phyloP scores from a whole-genome alignment of 2,888 invertebrate genomes.

The Calephelis perditalis region DNA sequence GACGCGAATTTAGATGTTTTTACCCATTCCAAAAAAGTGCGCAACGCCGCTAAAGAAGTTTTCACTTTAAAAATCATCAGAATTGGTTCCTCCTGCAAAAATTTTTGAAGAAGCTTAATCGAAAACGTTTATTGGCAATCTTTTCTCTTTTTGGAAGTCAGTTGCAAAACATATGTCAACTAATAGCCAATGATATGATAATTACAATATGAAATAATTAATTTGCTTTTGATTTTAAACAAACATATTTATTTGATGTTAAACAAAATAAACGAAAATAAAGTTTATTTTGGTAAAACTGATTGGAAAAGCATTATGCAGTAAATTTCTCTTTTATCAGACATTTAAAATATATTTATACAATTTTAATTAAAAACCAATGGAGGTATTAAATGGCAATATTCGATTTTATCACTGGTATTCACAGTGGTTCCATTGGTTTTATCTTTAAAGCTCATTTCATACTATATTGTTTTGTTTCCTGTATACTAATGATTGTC shows the following conservation, averaged over 20 bases:
- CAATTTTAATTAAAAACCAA: slow-evolving; percentile 23
- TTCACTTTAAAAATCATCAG: too few relatives aligned
- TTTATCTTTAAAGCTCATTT: neutral
- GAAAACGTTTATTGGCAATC: too few relatives aligned
- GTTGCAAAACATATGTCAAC: slow-evolving; percentile 16
- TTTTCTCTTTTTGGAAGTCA: slow-evolving; percentile 8
- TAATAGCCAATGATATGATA: neutral
- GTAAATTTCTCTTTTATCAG: slow-evolving; percentile 5
- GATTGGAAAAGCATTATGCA: slow-evolving; percentile 6
- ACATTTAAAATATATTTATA: slow-evolving; percentile 1
- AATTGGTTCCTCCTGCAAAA: too few relatives aligned
- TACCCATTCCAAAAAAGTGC: too few relatives aligned
- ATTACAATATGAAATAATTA: slow-evolving; percentile 3
- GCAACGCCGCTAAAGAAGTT: too few relatives aligned
- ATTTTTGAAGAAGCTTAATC: too few relatives aligned
- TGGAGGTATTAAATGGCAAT: slow-evolving; percentile 20
- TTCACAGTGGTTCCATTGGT: slow-evolving; percentile 17
- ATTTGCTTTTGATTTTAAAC: neutral
- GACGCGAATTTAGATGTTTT: too few relatives aligned
- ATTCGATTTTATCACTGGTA: slow-evolving; percentile 22
- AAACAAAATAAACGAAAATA: slow-evolving; percentile 4
- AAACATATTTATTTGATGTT: slow-evolving; percentile 5
- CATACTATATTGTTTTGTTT: slow-evolving; percentile 1
- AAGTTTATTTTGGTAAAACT: slow-evolving; percentile 2
- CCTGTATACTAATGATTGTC: too few relatives aligned